Conservation (phyloP, 2,113 vertebrate genomes). For the Hepsetus odoe region DNA sequence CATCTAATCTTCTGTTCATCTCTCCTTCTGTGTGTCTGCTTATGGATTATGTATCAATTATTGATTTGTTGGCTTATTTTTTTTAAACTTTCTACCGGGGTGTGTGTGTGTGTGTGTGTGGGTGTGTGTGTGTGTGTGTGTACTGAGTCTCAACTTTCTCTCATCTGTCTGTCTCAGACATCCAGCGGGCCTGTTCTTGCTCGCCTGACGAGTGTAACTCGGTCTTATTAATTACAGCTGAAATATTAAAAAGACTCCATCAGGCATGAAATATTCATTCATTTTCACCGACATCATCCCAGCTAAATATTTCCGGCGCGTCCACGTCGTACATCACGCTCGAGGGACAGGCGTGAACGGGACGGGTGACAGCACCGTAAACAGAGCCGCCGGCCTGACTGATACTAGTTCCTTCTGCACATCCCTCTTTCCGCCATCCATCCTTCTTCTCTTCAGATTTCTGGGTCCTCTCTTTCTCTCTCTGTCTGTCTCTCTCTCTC, state of each 20-base stretch:
- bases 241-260: conserved; percentile 79
- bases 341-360: conserved; percentile 46
- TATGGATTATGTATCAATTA: neutral
- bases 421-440: conserved; percentile 30
- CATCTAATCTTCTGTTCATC: too few species aligned
- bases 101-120: neutral
- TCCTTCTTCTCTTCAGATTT: conserved; percentile 41
- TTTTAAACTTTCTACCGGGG: neutral
- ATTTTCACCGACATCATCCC: conserved; percentile 70
- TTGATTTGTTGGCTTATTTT: neutral
- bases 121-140: neutral
- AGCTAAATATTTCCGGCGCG: conserved; percentile 69
- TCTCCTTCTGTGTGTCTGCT: too few species aligned
- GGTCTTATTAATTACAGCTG: conserved; percentile 76
- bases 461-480: neutral
- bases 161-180: conserved; percentile 70
- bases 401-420: conserved; percentile 31
- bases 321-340: conserved; percentile 70
- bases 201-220: conserved; percentile 59
- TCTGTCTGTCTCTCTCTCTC: conserved; percentile 9
- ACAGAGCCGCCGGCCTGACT: conserved; percentile 52
- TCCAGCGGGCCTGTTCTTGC: conserved; percentile 64
- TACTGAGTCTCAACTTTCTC: conserved; percentile 21
- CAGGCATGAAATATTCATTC: conserved; percentile 77
- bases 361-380: conserved; percentile 58